Percentiles rank a stretch among this genome's conserved stretches.
phyloP scores from a whole-genome alignment of 1,140 invertebrate genomes.

The Drosophila serrata region DNA sequence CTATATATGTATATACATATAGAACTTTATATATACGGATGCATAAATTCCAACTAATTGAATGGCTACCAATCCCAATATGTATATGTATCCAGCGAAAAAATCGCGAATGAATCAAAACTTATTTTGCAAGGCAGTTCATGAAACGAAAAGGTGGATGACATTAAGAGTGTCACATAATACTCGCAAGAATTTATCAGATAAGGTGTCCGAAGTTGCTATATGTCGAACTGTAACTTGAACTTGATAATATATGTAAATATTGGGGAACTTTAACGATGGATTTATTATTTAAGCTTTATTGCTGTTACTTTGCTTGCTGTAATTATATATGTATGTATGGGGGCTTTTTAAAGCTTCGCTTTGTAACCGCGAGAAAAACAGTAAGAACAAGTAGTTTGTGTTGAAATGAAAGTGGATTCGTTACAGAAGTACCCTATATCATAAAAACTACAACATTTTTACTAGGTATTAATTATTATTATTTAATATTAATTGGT shows the following conservation, averaged over 20 bases:
- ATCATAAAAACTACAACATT: background rate
- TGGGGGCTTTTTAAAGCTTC: constrained; percentile 31
- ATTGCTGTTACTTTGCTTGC: constrained; percentile 1
- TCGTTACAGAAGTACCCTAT: background rate
- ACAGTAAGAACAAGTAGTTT: constrained; percentile 23
- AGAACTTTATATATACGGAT: background rate
- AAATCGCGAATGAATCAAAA: constrained; percentile 13
- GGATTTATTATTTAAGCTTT: constrained; percentile 4
- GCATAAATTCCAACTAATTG: constrained; percentile 2
- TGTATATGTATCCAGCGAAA: background rate
- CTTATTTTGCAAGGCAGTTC: constrained; percentile 5
- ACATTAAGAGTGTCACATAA: constrained; percentile 20
- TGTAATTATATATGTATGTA: background rate
- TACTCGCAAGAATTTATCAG: background rate
- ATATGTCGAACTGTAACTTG: background rate
- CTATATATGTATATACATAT: background rate
- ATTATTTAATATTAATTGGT: background rate
- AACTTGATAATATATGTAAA: background rate
- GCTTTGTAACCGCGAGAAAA: constrained; percentile 62
- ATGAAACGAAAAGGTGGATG: constrained; percentile 14
- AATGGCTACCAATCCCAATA: constrained; percentile 16
- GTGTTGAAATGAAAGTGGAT: background rate
- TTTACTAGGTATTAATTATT: too few relatives aligned
- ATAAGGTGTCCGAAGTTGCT: background rate
- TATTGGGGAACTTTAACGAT: background rate